Conservation (phyloP, 2,113 vertebrate genomes). For the Pelmatolapia mariae region DNA sequence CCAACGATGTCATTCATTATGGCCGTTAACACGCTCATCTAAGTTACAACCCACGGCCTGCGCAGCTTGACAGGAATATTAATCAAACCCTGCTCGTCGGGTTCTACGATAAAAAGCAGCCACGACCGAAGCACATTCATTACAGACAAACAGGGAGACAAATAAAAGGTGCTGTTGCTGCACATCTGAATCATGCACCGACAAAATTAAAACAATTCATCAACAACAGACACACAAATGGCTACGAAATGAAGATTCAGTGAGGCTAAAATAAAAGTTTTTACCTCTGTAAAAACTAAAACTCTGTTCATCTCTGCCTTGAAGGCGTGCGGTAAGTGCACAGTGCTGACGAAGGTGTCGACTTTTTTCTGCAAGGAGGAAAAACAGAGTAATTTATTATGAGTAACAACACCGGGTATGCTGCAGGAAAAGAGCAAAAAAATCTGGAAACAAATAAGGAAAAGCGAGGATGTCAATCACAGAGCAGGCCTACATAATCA, state of each 20-base stretch:
- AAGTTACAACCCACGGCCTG: not conserved
- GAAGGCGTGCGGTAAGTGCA: constrained; percentile 79
- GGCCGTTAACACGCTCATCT: not conserved
- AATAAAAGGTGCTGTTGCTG: not conserved
- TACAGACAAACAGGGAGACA: not conserved
- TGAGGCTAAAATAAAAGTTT: not conserved
- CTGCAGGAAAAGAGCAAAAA: not conserved
- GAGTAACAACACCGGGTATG: not conserved
- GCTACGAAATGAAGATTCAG: not conserved
- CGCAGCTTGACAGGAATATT: not conserved
- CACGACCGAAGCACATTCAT: not conserved
- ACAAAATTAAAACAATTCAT: constrained; percentile 9
- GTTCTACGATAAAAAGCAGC: not conserved
- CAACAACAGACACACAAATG: not conserved
- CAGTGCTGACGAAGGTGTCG: constrained; percentile 76
- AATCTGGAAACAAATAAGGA: not conserved
- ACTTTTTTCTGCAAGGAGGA: constrained; percentile 78
- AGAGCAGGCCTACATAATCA: not conserved
- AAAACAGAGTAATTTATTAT: not conserved
- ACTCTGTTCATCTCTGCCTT: constrained; percentile 76
- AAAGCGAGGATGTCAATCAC: not conserved
- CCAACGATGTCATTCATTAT: not conserved
- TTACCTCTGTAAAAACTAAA: constrained; percentile 87
- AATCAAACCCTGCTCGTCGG: not conserved
- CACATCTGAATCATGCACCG: not conserved